A percentile compares a stretch with the other conserved stretches of the same genome.
Evolutionary conservation across 2,113 vertebrate species (phyloP).

Genomic region (Addax nasomaculatus): DNA sequence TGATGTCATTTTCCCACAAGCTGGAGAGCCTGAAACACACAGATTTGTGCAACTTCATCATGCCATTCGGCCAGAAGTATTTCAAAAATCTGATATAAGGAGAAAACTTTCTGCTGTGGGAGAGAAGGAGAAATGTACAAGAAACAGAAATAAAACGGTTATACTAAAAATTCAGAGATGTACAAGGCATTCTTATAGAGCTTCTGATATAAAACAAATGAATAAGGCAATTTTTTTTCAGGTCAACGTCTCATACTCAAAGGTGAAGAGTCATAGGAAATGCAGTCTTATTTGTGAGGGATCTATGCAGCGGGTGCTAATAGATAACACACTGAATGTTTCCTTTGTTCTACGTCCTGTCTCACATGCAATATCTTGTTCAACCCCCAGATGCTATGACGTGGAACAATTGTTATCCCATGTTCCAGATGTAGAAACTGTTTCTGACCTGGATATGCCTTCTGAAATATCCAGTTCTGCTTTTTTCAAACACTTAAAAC

Average conservation of each 20-base stretch:
- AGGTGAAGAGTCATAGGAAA: background rate
- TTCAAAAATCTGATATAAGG: background rate
- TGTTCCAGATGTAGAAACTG: background rate
- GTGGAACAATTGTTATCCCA: background rate
- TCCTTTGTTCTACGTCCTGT: background rate
- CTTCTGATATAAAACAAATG: background rate
- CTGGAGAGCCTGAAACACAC: constrained; percentile 80
- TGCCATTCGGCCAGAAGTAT: background rate
- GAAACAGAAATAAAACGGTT: background rate
- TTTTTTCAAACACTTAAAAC: constrained; percentile 11
- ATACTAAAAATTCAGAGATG: background rate
- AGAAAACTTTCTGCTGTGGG: background rate
- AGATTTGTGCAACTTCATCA: background rate
- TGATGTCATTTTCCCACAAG: constrained; percentile 90
- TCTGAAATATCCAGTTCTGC: background rate
- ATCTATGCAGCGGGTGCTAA: background rate
- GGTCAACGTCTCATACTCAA: background rate
- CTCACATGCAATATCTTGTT: background rate
- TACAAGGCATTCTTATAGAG: background rate
- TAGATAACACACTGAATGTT: fast-evolving
- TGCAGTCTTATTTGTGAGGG: background rate
- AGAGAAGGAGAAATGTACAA: background rate
- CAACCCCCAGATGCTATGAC: background rate
- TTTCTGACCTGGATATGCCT: background rate
- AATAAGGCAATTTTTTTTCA: background rate